Evolutionary conservation across 2,888 invertebrate genomes (phyloP).

Genomic region (Celastrina argiolus): DNA sequence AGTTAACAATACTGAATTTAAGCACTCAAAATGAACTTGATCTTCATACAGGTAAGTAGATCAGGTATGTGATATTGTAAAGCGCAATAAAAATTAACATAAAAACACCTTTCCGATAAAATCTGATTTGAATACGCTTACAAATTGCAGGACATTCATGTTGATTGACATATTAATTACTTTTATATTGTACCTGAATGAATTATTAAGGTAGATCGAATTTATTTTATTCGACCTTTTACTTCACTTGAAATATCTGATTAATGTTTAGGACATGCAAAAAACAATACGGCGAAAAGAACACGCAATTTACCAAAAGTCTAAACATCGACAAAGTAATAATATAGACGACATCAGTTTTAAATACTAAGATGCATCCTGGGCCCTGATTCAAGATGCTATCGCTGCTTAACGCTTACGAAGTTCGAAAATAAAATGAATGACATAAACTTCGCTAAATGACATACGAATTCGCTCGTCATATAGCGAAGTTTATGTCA

Average conservation of each 20-base stretch:
- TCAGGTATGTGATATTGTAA: slow-evolving; percentile 30
- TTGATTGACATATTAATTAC: slow-evolving; percentile 17
- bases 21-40: slow-evolving; percentile 37
- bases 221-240: not conserved
- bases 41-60: slow-evolving; percentile 36
- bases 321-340: too few species aligned
- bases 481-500: too few species aligned
- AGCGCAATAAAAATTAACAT: slow-evolving; percentile 28
- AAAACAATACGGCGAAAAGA: too few species aligned
- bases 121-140: slow-evolving; percentile 11
- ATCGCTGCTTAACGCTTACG: too few species aligned
- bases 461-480: too few species aligned
- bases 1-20: slow-evolving; percentile 34
- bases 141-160: not conserved
- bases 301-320: too few species aligned
- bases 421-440: too few species aligned
- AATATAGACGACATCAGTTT: too few species aligned
- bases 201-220: not conserved
- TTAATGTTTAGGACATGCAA: too few species aligned
- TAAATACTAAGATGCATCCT: not conserved
- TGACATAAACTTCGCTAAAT: too few species aligned
- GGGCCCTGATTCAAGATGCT: too few species aligned
- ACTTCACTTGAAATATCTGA: too few species aligned
- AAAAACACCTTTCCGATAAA: slow-evolving; percentile 23
- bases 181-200: not conserved